Percentiles rank a stretch among this genome's conserved stretches.
phyloP scores from a whole-genome alignment of 1,140 invertebrate genomes.

The Cheumatopsyche charites region DNA sequence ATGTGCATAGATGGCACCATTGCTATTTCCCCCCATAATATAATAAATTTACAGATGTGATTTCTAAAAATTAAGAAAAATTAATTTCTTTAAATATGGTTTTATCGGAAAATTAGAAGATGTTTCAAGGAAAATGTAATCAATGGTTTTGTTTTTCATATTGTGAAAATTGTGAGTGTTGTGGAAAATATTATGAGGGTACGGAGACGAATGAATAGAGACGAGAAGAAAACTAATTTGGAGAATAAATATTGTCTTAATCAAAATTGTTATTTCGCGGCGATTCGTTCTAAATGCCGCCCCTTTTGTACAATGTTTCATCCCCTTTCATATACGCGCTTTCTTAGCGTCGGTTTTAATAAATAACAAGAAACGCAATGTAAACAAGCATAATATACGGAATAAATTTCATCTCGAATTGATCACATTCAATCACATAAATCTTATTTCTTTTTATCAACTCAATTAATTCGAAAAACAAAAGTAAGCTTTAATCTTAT shows the following conservation, averaged over 20 bases:
- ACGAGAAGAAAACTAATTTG: constrained; percentile 58
- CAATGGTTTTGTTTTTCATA: background rate
- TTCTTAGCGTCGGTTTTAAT: constrained; percentile 14
- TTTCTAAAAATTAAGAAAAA: no score
- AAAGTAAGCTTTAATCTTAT: background rate
- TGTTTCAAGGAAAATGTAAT: no score
- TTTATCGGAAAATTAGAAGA: no score
- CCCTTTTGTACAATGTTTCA: background rate
- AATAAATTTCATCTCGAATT: constrained; percentile 3
- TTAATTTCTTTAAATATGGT: no score
- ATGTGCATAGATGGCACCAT: background rate
- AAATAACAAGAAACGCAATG: constrained; percentile 3
- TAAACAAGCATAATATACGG: background rate
- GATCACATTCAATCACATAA: no score
- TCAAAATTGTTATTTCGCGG: constrained; percentile 50
- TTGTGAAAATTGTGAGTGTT: background rate
- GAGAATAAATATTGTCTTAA: constrained; percentile 63
- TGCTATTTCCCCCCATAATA: background rate
- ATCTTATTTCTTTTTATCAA: no score
- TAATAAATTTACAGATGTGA: no score
- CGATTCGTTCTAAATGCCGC: constrained; percentile 5
- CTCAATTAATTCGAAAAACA: no score
- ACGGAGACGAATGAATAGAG: background rate
- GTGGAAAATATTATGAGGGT: background rate
- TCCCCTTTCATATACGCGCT: background rate